These are phyloP conservation scores for Caiman crocodilus DNA, from an alignment of 2,797 vertebrate species.

Conservation along the genomic window DNA sequence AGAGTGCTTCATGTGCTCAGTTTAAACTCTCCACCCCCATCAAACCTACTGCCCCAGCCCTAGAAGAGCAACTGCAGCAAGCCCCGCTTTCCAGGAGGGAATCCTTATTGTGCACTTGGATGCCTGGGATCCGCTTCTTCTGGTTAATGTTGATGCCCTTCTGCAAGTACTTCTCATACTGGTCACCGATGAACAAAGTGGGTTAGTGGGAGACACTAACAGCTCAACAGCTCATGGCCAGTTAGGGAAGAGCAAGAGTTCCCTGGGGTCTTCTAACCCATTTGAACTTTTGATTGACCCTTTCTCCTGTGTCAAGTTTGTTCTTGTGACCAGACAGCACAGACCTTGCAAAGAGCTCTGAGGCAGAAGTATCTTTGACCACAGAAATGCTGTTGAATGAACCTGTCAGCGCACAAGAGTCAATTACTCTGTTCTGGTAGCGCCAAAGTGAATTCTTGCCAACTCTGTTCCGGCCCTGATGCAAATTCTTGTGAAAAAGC, in stretches of 20 bases:
- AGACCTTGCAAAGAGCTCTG: not conserved
- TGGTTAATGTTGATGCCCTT: conserved; percentile 96
- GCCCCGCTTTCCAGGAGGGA: too few relatives aligned
- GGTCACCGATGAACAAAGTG: conserved; percentile 87
- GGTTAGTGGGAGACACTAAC: not conserved
- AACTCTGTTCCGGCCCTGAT: too few relatives aligned
- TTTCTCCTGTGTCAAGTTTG: not conserved
- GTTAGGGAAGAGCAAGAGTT: not conserved
- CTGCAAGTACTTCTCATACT: conserved; percentile 97
- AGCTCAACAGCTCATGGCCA: not conserved
- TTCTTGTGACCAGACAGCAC: not conserved
- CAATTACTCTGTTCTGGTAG: not conserved
- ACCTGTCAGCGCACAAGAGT: not conserved
- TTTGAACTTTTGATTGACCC: conserved; percentile 19
- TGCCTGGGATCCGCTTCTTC: conserved; percentile 96
- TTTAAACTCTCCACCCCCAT: not conserved
- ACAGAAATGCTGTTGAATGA: not conserved
- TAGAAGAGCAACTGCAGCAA: not conserved
- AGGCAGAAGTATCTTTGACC: not conserved
- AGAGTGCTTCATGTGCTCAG: not conserved
- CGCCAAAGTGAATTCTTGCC: too few relatives aligned
- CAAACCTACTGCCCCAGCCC: not conserved
- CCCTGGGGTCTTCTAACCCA: not conserved
- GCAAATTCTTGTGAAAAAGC: too few relatives aligned
- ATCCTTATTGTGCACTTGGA: conserved; percentile 85